Evolutionary conservation across 2,113 vertebrate genomes (phyloP).

Genomic region (Pogonocichla stellata): DNA sequence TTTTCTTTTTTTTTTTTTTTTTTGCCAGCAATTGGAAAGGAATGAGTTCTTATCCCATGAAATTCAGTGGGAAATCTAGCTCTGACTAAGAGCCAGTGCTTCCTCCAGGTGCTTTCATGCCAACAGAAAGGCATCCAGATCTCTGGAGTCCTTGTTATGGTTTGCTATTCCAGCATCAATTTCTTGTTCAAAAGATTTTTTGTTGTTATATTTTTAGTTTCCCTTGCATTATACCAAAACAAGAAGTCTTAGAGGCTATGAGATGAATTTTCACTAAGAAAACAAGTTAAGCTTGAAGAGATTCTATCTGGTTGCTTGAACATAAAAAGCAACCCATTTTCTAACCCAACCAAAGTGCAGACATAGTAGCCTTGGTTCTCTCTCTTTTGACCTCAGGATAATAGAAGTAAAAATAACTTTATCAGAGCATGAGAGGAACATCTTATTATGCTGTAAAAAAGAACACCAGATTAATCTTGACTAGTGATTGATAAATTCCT

Average conservation of each 20-base stretch:
- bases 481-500: neutral
- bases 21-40: neutral
- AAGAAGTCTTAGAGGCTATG: neutral
- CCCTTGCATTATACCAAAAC: neutral
- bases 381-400: neutral
- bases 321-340: neutral
- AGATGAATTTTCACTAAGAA: neutral
- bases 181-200: neutral
- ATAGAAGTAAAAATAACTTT: neutral
- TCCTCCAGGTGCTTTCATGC: neutral
- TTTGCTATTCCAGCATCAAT: neutral
- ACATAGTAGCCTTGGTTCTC: neutral
- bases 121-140: neutral
- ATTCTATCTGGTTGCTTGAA: neutral
- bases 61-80: neutral
- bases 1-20: neutral
- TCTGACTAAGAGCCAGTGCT: neutral
- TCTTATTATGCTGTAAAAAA: neutral
- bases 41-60: neutral
- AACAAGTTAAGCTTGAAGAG: neutral
- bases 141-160: neutral
- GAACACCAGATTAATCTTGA: neutral
- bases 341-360: neutral
- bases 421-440: neutral
- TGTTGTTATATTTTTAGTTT: neutral